Evolutionary conservation across 2,113 vertebrate genomes (phyloP), one percentile per base, ranked within the genome.

Genomic region (Aptenodytes forsteri): DNA sequence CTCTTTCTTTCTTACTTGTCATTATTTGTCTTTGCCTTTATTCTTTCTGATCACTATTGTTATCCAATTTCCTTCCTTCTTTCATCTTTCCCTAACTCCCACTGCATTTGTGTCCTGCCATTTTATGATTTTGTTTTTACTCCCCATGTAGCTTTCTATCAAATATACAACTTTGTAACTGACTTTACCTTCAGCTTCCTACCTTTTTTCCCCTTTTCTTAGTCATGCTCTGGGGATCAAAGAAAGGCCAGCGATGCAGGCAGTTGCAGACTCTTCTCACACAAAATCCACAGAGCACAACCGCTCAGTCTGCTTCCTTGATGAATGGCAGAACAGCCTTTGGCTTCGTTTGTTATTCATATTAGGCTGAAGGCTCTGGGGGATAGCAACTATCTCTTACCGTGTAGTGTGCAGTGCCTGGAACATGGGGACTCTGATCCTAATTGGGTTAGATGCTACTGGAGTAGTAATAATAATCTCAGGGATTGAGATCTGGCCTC

Each of bases 1-100:
- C 85, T 91, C 72, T 91, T 93, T 85, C 89, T 92, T 95, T 69
- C 77, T 87, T 94, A 54, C 79, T 97, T 97, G 95, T 73, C 95
- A 96, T 81, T 91, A 96, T 96, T 97, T 97, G 89, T 95, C 93
- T 97, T 95, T 84, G 69, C 70, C 73, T 96, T 92, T 97, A 86
- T 95, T 96, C 94, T 92, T 95, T 88, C 72, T 96, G 90, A 98
- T 91, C 94, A 92, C 89, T 97, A 71, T 97, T 97, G 89, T 97
- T 94, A 98, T 95, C 89, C 94, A 95, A 92, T 97, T 98, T 97
- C 86, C 94, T 96, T 81, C 96, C 89, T 93, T 94, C 97, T 97
- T 96, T 97, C 96, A 97, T 96, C 92, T 91, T 94, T 89, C 44
- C 75, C 85, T 77, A 83, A 40, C 88, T 97, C 88, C 67, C 62